Conservation (phyloP, 1,140 invertebrate genomes). For the Neodiprion fabricii region DNA sequence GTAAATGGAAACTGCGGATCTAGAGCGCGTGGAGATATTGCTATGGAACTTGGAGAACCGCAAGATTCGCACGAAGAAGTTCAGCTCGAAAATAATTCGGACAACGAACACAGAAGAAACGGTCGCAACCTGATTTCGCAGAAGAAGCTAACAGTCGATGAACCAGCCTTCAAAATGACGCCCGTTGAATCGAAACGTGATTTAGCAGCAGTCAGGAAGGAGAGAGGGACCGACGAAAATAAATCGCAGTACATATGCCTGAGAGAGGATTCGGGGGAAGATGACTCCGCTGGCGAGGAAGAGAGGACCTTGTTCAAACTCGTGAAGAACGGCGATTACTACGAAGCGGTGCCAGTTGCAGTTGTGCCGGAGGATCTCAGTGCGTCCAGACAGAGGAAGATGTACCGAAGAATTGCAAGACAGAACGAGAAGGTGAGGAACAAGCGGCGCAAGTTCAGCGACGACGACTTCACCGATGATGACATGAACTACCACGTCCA, state of each 20-base stretch:
- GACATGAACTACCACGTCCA: not conserved
- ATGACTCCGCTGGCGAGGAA: conserved; percentile 3
- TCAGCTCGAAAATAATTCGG: not conserved
- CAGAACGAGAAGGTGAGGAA: not conserved
- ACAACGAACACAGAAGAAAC: not conserved
- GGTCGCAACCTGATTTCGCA: not conserved
- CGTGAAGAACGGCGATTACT: conserved; percentile 5
- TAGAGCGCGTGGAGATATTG: not conserved
- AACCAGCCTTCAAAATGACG: not conserved
- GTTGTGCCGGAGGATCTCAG: not conserved
- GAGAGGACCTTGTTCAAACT: not conserved
- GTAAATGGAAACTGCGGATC: not conserved
- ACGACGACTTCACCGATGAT: not conserved
- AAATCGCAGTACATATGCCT: conserved; percentile 15
- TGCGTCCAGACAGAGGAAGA: not conserved
- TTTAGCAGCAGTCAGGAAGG: not conserved
- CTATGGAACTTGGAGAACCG: not conserved
- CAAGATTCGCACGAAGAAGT: too few species aligned
- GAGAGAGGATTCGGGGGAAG: conserved; percentile 13
- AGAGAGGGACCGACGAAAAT: not conserved
- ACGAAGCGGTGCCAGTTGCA: not conserved
- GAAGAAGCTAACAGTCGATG: not conserved
- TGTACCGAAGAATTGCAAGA: conserved; percentile 10
- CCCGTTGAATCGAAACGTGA: not conserved
- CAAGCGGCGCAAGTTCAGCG: conserved; percentile 16